Base-by-base conservation (phyloP, 2,888 invertebrate genomes). In the Dioctria rufipes region DNA sequence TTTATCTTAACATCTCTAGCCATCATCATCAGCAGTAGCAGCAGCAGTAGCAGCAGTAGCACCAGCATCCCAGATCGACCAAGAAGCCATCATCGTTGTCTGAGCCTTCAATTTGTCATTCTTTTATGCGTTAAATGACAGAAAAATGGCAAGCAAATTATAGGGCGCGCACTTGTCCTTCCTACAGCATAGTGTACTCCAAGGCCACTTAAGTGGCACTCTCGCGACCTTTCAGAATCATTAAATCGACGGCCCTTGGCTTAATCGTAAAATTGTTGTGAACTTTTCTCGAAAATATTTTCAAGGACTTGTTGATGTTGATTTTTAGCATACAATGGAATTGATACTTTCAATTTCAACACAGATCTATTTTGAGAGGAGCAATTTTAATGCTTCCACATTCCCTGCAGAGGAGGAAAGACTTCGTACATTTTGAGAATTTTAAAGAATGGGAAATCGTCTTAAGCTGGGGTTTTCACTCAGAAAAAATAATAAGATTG, bases 241-340 rank as follows among this genome's bases (percentile, higher is more conserved):
- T 42, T 66, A n/a, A n/a, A 66, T 66, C 66, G 43, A 66, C n/a
- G 66, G 66, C 46, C 43, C 66, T 66, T 25, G 40, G 63, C 63
- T 63, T 63, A 63, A 63, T 63, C 42, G 63, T 42, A 39, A 63
- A 11, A 11, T 6, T 60, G 25, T 43, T 67, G 6, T 43, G 67
- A 67, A 49, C 4, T 46, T 6, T 11, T 13, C 43, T 67, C 67
- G 43, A 67, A 66, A 67, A 67, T 8, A 46, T 43, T 46, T 67
- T 67, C 67, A 67, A 67, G 67, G 67, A 67, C 67, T 25, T 67
- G 13, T 46, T 46, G 49, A 13, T 67, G 25, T 9, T 67, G n/a
- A 43, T 9, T 66, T 43, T 4, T 46, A 13, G 25, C 25, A 2
- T 25, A 67, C 43, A 67, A 67, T 13, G 67, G 46, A 25, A 25